phyloP scores from a whole-genome alignment of 2,113 vertebrate species.

The Candoia aspera region DNA sequence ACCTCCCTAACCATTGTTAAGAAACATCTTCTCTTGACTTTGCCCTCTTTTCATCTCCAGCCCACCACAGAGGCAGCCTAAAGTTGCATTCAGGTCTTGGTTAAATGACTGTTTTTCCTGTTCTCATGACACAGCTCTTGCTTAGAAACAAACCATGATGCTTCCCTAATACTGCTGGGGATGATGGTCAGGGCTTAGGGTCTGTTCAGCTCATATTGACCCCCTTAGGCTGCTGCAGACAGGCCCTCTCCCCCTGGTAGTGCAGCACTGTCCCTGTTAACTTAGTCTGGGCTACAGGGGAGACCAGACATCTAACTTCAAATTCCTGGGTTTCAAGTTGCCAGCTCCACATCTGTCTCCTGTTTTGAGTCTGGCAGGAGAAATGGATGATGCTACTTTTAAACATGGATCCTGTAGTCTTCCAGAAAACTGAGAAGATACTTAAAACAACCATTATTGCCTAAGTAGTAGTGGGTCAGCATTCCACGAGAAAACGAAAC shows the following conservation, averaged over 20 bases:
- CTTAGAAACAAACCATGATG: not conserved
- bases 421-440: too few relatives aligned
- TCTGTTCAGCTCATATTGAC: not conserved
- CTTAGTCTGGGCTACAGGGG: too few relatives aligned
- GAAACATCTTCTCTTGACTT: not conserved
- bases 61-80: not conserved
- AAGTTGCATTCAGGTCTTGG: not conserved
- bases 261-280: too few relatives aligned
- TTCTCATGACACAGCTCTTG: not conserved
- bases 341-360: too few relatives aligned
- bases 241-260: too few relatives aligned
- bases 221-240: not conserved
- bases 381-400: too few relatives aligned
- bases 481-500: conserved; percentile 23
- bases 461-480: too few relatives aligned
- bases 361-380: too few relatives aligned
- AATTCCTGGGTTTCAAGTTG: too few relatives aligned
- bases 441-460: too few relatives aligned
- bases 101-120: not conserved
- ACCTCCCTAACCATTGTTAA: not conserved
- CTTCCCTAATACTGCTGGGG: not conserved
- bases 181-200: not conserved
- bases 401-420: too few relatives aligned
- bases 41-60: not conserved
- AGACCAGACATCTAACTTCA: too few relatives aligned